Evolutionary conservation across 2,888 invertebrate genomes (phyloP), one percentile per base, ranked within the genome.

Genomic region (Agrilus mali): DNA sequence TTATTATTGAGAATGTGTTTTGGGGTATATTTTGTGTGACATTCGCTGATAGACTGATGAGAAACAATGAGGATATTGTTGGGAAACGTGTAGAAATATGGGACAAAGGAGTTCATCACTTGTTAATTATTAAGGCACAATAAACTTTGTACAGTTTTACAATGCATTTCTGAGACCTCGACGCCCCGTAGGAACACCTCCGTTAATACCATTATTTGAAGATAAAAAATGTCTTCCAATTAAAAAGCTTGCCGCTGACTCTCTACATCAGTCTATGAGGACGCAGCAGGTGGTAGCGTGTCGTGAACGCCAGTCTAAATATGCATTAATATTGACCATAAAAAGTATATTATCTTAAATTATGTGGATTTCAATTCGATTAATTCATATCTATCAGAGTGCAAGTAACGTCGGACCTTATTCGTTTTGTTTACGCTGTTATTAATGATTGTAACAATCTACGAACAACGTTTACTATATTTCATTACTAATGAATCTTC

Each of bases 141-240:
- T 58, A 56, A 55, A 58, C 53, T 56, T 55, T 55, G 55, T 57
- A 57, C 55, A 55, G 54, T 55, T 57, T 55, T 53, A 59, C 55
- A 56, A 59, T 57, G 53, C 54, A 54, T 55, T 55, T 33, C 37
- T 40, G 40, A 44, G 50, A 50, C 43, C 44, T 47, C 46, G 51
- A 51, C 54, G 50, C 57, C 53, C 58, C 54, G 54, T 55, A 57
- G 62, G 59, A 58, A 59, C 60, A 59, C 56, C 56, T 56, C 59
- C 60, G 63, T 63, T 61, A 63, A 63, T 61, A 64, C 58, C 61
- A 63, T 64, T 64, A 65, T 63, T 64, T 60, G 59, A 61, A 62
- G 63, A 61, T 64, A 64, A 66, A 65, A 64, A 64, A 65, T 63
- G 60, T 63, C 62, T 64, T 65, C 65, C 65, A 66, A 66, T 65